A percentile compares a stretch with the other conserved stretches of the same genome.
Conservation (phyloP, 2,113 vertebrate genomes). For the Triplophysa tibetana region DNA sequence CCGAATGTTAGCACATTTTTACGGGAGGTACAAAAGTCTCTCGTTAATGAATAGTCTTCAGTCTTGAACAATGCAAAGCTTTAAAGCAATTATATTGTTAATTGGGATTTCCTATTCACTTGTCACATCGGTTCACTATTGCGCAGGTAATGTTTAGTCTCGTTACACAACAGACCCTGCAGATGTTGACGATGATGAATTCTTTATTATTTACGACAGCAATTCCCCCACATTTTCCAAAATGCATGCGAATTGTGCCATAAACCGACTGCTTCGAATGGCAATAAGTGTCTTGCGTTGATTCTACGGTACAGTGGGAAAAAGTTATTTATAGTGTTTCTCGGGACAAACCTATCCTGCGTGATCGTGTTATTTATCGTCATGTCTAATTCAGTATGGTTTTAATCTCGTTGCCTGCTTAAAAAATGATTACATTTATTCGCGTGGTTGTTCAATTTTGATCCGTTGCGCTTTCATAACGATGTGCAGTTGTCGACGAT, state of each 20-base stretch:
- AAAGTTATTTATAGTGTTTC: slow-evolving; percentile 37
- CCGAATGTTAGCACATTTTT: background rate
- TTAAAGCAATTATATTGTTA: slow-evolving; percentile 5
- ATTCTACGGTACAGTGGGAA: background rate
- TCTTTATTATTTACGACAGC: background rate
- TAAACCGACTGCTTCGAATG: no score
- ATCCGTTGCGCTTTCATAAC: slow-evolving; percentile 6
- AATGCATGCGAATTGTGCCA: background rate
- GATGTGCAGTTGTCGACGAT: slow-evolving; percentile 51
- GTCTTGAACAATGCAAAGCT: background rate
- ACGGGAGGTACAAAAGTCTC: background rate
- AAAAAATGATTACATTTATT: background rate
- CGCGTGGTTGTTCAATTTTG: background rate
- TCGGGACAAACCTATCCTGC: slow-evolving; percentile 14
- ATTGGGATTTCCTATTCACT: slow-evolving; percentile 7
- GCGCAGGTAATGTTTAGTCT: slow-evolving; percentile 1
- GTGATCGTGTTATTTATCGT: background rate
- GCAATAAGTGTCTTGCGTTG: background rate
- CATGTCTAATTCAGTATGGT: background rate
- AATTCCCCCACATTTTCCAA: background rate
- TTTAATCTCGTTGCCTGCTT: background rate
- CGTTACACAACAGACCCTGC: slow-evolving; percentile 11
- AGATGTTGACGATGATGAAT: background rate
- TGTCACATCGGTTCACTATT: slow-evolving; percentile 7
- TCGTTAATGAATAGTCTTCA: background rate